Percentiles rank a stretch among this genome's conserved stretches.
Evolutionary conservation across 2,888 invertebrate genomes (phyloP).

Genomic region (Ornithoptera priamus): DNA sequence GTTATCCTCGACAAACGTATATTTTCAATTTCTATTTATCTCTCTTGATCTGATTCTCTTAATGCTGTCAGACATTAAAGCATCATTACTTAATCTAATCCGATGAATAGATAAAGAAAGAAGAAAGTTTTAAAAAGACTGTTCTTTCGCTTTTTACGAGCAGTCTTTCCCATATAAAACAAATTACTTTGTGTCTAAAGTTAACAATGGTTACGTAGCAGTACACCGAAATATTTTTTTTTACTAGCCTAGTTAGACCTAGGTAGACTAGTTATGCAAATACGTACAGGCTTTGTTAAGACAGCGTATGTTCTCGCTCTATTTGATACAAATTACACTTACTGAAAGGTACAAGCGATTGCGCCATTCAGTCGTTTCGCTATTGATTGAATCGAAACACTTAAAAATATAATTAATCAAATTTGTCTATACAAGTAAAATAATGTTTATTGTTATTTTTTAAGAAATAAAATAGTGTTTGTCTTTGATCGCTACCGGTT

Average conservation of each 20-base stretch:
- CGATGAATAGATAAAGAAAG: too few species aligned
- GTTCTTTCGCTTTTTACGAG: not conserved
- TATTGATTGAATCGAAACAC: not conserved
- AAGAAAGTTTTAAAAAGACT: not conserved
- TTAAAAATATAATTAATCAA: not conserved
- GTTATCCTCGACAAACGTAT: too few species aligned
- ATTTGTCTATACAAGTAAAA: not conserved
- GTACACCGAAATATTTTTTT: not conserved
- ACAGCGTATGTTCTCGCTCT: slow-evolving; percentile 59
- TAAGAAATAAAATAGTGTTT: too few species aligned
- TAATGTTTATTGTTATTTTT: not conserved
- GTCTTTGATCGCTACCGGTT: too few species aligned
- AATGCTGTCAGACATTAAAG: too few species aligned
- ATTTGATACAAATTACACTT: slow-evolving; percentile 54
- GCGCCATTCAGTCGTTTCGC: slow-evolving; percentile 30
- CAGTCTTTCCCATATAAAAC: not conserved
- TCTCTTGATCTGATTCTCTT: too few species aligned
- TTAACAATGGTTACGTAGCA: not conserved
- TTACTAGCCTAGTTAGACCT: slow-evolving; percentile 3
- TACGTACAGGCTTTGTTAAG: slow-evolving; percentile 32
- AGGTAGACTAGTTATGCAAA: slow-evolving; percentile 44
- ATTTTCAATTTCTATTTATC: too few species aligned
- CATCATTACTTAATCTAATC: too few species aligned
- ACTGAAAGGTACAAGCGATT: slow-evolving; percentile 41
- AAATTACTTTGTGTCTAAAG: not conserved